Conservation (phyloP, 2,888 invertebrate species). For the Melipona beecheii region DNA sequence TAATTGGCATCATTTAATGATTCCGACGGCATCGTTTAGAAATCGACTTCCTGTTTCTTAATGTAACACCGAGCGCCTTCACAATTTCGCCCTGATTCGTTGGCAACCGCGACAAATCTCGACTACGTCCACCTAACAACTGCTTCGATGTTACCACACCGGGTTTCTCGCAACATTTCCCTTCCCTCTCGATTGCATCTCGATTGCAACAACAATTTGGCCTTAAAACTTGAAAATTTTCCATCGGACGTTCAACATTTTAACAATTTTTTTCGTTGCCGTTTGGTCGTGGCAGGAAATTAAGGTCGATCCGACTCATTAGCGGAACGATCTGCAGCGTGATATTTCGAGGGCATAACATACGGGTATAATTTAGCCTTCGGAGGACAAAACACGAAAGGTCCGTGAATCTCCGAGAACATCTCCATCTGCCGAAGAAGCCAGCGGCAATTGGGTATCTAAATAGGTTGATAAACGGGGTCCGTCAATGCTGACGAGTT, state of each 20-base stretch:
- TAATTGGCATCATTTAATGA: constrained; percentile 60
- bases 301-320: constrained; percentile 9
- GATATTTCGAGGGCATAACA: constrained; percentile 45
- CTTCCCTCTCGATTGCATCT: no score
- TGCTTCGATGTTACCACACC: background rate
- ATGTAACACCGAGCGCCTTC: constrained; percentile 18
- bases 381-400: constrained; percentile 49
- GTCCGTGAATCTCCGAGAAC: constrained; percentile 59
- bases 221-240: no score
- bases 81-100: constrained; percentile 22
- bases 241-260: background rate
- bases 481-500: constrained; percentile 80
- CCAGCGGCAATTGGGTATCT: constrained; percentile 74
- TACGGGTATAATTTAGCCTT: constrained; percentile 52
- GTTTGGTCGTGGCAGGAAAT: background rate
- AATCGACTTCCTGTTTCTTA: constrained; percentile 59
- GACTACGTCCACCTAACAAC: background rate
- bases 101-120: background rate
- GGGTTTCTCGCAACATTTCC: background rate
- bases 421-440: constrained; percentile 74
- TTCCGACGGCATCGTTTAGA: constrained; percentile 57
- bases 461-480: constrained; percentile 81
- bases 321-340: constrained; percentile 37
- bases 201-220: no score
- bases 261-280: background rate